Evolutionary conservation across 2,888 invertebrate species (phyloP), one percentile per base, ranked within the genome.

Genomic region (Pyralis farinalis): DNA sequence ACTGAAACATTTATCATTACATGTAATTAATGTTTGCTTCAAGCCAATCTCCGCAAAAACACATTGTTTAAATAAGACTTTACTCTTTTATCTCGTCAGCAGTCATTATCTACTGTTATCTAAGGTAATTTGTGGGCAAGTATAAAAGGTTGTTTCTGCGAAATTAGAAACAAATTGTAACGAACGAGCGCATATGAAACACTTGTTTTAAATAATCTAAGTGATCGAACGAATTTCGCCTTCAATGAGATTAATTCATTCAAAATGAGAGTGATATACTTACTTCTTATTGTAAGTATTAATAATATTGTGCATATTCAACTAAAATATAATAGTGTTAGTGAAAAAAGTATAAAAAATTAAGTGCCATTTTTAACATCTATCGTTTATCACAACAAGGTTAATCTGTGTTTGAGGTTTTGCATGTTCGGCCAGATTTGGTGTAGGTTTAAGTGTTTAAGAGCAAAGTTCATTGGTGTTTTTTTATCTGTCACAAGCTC

Each of bases 41-140:
- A 86, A 88, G 68, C 87, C 88, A 87, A 71, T 63, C 65, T 55
- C 63, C 71, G 85, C 83, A 69, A 85, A 85, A 86, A 86, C 82
- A 84, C 67, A 59, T 53, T 83, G 82, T 87, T 86, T 86, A 73
- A 55, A 49, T 46, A 71, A 71, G 80, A 63, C 67, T 77, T 64
- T 66, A 63, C 58, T 58, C 50, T 51, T 57, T 76, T 87, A 85
- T 85, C 80, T 74, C 61, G 58, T 58, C 64, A 73, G 2, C 25
- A 55, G 74, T 70, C 61, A 72, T 84, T 85, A 87, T 87, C 86
- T 80, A 58, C 65, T 63, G 68, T 87, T 88, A 87, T 88, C 88
- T 80, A 41, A 47, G 53, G 66, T 83, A 84, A 86, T 85, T 82
- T 63, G 70, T 59, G 47, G 57, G 49, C 44, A 50, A 60, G 75